Conservation (phyloP, 2,888 invertebrate species). For the Pandemis heparana region DNA sequence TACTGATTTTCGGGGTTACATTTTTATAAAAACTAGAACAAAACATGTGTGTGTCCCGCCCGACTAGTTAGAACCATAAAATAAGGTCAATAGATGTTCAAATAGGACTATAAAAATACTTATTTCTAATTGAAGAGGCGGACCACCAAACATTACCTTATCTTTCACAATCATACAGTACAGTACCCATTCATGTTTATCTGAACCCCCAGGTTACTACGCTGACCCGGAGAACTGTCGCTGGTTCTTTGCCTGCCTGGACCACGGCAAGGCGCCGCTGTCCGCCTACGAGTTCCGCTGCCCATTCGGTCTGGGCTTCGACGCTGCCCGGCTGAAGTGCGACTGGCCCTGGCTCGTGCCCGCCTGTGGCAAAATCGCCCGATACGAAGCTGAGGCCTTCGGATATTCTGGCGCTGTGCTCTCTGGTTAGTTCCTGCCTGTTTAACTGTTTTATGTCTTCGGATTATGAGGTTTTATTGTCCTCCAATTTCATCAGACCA, state of each 20-base stretch:
- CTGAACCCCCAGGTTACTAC: constrained; percentile 87
- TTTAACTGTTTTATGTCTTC: too few relatives aligned
- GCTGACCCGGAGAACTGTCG: constrained; percentile 93
- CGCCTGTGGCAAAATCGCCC: constrained; percentile 84
- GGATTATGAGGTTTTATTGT: neutral
- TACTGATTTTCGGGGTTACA: too few relatives aligned
- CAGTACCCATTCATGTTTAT: neutral
- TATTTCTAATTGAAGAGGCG: too few relatives aligned
- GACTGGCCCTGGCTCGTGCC: constrained; percentile 93
- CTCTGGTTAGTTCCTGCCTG: constrained; percentile 60
- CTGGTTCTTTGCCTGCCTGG: constrained; percentile 93
- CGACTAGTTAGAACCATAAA: too few relatives aligned
- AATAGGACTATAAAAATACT: too few relatives aligned
- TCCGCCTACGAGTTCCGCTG: constrained; percentile 93
- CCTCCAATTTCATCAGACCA: neutral
- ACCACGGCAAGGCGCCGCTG: constrained; percentile 87
- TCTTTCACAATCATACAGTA: too few relatives aligned
- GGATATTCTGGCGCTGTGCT: constrained; percentile 76
- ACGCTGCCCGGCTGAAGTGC: constrained; percentile 88
- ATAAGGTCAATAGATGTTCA: too few relatives aligned
- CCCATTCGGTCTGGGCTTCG: constrained; percentile 92
- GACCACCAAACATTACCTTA: neutral
- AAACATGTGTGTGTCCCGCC: too few relatives aligned
- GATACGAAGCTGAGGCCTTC: constrained; percentile 81
- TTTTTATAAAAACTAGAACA: too few relatives aligned